Conservation (phyloP, 2,797 vertebrate genomes). For the Cygnus olor region DNA sequence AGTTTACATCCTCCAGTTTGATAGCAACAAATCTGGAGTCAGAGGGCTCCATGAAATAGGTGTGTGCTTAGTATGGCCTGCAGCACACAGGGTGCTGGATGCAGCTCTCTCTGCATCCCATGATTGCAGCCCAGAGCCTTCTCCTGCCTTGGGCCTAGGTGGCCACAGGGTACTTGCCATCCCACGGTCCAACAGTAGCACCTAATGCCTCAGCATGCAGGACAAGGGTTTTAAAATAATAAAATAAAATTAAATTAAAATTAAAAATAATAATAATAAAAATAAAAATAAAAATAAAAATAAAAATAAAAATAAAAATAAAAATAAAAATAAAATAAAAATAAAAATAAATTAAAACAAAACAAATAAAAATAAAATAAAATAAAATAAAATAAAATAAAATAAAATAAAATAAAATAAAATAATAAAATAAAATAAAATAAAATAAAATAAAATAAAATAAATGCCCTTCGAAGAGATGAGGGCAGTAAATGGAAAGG, state of each 20-base stretch:
- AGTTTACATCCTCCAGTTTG: neutral
- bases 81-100: too few relatives aligned
- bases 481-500: neutral
- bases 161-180: neutral
- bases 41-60: neutral
- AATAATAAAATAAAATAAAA: too few relatives aligned
- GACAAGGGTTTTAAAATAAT: neutral
- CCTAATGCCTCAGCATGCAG: neutral
- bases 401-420: too few relatives aligned
- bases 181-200: neutral
- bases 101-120: neutral
- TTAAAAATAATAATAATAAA: too few relatives aligned
- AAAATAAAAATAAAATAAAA: too few relatives aligned
- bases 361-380: too few relatives aligned
- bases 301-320: too few relatives aligned
- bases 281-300: too few relatives aligned
- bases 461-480: neutral
- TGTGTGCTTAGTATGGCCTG: fast-evolving
- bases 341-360: too few relatives aligned
- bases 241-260: too few relatives aligned
- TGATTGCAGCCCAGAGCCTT: neutral
- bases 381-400: too few relatives aligned
- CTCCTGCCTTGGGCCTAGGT: neutral
- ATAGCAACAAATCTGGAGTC: neutral
- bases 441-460: too few relatives aligned